Base-by-base conservation (phyloP, 2,113 vertebrate genomes). In the Lepus americanus region DNA sequence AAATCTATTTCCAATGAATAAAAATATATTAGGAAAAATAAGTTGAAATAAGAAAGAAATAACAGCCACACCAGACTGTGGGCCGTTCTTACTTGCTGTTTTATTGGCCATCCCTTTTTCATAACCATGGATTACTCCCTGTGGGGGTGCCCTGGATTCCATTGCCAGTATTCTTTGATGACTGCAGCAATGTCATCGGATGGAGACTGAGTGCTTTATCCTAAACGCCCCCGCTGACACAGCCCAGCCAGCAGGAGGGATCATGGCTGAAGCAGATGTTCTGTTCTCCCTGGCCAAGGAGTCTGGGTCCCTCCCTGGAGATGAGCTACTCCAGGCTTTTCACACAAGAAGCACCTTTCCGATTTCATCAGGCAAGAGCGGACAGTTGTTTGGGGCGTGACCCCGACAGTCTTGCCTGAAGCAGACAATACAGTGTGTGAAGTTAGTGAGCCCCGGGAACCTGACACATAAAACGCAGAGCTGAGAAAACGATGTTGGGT, bases 181-280 rank as follows among this genome's bases (percentile, higher is more conserved):
- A 94, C 59, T 94, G 73, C n/a, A 88, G 95, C 94, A 96, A 94
- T 55, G 70, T 95, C 97, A 97, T 97, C 95, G 93, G 61, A 93
- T 83, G 76, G 93, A 97, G 92, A 90, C 85, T 64, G 87, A 97
- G 64, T 53, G 85, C 95, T 97, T 91, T 97, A 81, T 97, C 97
- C 98, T 96, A 97, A 95, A 97, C 93, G 63, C 94, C 97, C 95
- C 89, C 0, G 0, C 94, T 90, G 59, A 89, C 94, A 96, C 55
- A 94, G 96, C 93, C 93, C 61, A 89, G 97, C 97, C 97, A 97
- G 72, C 66, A 90, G 91, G 96, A 90, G 77, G 85, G 96, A 83
- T 97, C 95, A 87, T 55, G 59, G 94, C 87, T 94, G 66, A 89
- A 96, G 95, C 97, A 98, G 97, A 98, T 97, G 97, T 97, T 96